Base-by-base conservation (phyloP, 2,797 vertebrate species). In the Parambassis ranga region DNA sequence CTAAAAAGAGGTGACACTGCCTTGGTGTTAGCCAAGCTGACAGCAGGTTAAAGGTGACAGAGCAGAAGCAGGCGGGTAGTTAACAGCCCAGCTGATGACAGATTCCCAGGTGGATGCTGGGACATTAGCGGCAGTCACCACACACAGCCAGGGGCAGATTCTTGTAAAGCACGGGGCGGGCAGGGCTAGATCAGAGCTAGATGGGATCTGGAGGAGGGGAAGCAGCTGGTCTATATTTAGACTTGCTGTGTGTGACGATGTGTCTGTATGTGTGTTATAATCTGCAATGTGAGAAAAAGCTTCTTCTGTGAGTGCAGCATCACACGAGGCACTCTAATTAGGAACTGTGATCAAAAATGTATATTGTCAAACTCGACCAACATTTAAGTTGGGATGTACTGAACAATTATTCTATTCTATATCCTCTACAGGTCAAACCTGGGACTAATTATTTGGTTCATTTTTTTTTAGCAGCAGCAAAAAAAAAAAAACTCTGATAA, bases 221-320 rank as follows among this genome's bases (percentile, higher is more conserved):
- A 69, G 70, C 71, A 71, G 75, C 74, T 68, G 67, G 49, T 76
- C 75, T 90, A 90, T 84, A 77, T 86, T 83, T 89, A 87, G 80
- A 76, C 47, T 43, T 50, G 35, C 50, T 61, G 46, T 35, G 66
- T 56, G 46, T 58, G 52, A 52, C 19, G 57, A 28, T 73, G 24
- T 51, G 32, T 56, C 36, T 56, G 41, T 69, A 37, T 62, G 36
- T 48, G 15, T 35, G 39, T 36, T 33, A 47, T 51, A 55, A 65
- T 27, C 41, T 1, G 10, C 22, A 50, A 24, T 43, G 59, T 52
- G 52, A 55, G 50, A 36, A 68, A 76, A 64, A 10, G 36, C 32
- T 32, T 49, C 10, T 42, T 57, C 19, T 55, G 37, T 42, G 37
- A 53, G 13, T n/a, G 18, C 16, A 41, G 27, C 4, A 7, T 67